Base-by-base conservation (phyloP, 2,888 invertebrate species). In the Leucophora obtusa region DNA sequence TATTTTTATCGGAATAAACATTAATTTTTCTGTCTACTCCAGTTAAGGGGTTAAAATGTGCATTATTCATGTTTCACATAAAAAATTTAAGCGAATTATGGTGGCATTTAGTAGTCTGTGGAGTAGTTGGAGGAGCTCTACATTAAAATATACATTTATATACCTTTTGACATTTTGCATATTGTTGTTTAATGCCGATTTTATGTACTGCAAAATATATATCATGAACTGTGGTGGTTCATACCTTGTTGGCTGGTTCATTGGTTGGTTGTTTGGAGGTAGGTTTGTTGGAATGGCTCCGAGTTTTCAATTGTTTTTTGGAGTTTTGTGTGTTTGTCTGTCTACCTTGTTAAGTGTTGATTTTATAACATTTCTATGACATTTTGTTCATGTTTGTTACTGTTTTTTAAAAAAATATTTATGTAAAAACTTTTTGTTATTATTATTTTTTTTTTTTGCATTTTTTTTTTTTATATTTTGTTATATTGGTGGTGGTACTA, bases 91-190 rank as follows among this genome's bases (percentile, higher is more conserved):
- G 14, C 43, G n/a, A 14, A n/a, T 47, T 47, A 47, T 47, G 33
- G 58, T 70, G 58, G 84, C 76, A 76, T 82, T 81, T 81, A 47
- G 35, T 28, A 62, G n/a, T 50, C 56, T 62, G 7, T 35, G 14
- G 43, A 15, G 43, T 47, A n/a, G 14, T 47, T 33, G 33, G 54
- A 51, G 59, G 50, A 50, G 47, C 50, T 65, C 21, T 38, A 50
- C 68, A 66, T 86, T 86, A 86, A 86, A 86, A 85, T 18, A 62
- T 43, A 28, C 28, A 65, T 68, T 79, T 53, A 47, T 74, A 70
- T 70, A 11, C n/a, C 14, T 68, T 71, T 75, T 79, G 66, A 75
- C 70, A 74, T 79, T 79, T 79, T 81, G 71, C 66, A 60, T 62
- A 54, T 15, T 21, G 33, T 56, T 47, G 43, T 47, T 47, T 14